Evolutionary conservation across 1,140 invertebrate genomes (phyloP), one percentile per base, ranked within the genome.

Genomic region (Bombus haemorrhoidalis): DNA sequence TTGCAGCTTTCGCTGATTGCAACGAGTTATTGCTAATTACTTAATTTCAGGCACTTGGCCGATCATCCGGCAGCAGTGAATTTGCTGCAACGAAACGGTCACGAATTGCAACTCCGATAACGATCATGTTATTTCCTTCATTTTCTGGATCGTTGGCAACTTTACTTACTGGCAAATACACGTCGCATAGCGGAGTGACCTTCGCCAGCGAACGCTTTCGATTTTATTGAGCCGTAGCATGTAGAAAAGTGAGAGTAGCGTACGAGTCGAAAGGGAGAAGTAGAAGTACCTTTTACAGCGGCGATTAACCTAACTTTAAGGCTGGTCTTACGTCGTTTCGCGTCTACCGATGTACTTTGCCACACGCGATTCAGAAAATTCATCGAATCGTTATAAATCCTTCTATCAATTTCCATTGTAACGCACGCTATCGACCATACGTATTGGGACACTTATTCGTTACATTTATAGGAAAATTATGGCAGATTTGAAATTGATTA

Each of bases 171-270:
- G 32, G 64, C 32, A 32, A 68, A 39, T 5, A 10, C 25, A 22
- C 34, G 41, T 22, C 15, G 32, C 41, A 32, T 73, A 43, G 41
- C 28, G 18, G 74, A 59, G 25, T 9, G 75, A 77, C 74, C 74
- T 76, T 76, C 74, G 34, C 18, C 34, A 28, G 37, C 43, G 28
- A 62, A 71, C 34, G 47, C 66, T 59, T 80, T 84, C 83, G 47
- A 73, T 77, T 78, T 57, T 66, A 59, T 72, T 32, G 59, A 32
- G 37, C 41, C 22, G 39, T 12, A 4, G 47, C n/a, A 37, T 9
- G 74, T 34, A 34, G 37, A 69, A 85, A 85, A 85, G 83, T 57
- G 78, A 85, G 69, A 85, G 83, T 68, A 53, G 25, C 43, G 34
- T n/a, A 59, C 47, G 66, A 37, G 47, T 62, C 22, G 83, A 66